Evolutionary conservation across 2,888 invertebrate genomes (phyloP).

Genomic region (Hirtodrosophila histrioides): DNA sequence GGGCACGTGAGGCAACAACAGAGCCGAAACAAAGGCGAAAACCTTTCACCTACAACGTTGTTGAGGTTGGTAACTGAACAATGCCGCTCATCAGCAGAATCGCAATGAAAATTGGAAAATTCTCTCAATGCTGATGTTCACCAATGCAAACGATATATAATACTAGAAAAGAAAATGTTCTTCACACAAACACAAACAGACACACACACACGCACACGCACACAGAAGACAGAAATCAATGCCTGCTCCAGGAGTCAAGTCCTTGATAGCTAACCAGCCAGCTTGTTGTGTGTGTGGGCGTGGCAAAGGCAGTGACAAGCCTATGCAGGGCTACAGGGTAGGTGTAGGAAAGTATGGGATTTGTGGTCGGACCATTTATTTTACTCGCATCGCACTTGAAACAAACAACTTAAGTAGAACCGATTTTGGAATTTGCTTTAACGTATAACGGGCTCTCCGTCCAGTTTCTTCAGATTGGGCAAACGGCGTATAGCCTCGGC

Average conservation of each 20-base stretch:
- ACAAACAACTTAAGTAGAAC: not conserved
- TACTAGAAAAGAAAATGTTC: conserved; percentile 51
- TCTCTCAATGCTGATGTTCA: conserved; percentile 38
- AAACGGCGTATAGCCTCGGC: conserved; percentile 89
- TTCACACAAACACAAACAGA: conserved; percentile 10
- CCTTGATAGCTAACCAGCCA: conserved; percentile 35
- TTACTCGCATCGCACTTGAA: conserved; percentile 17
- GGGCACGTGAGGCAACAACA: conserved; percentile 8
- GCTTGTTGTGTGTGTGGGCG: conserved; percentile 17
- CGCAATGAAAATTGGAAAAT: conserved; percentile 73
- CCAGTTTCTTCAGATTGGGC: conserved; percentile 91
- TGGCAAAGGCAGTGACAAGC: conserved; percentile 7
- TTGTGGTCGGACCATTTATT: conserved; percentile 41
- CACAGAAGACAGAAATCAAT: conserved; percentile 21
- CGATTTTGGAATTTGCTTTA: conserved; percentile 17
- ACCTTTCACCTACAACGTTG: conserved; percentile 61
- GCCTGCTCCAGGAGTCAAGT: conserved; percentile 22
- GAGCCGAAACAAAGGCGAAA: conserved; percentile 37
- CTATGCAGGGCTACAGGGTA: not conserved
- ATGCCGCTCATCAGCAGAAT: conserved; percentile 74
- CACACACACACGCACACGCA: conserved; percentile 10
- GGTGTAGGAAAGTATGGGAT: conserved; percentile 3
- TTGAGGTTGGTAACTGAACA: conserved; percentile 53
- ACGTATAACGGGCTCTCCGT: conserved; percentile 86
- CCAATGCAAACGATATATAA: conserved; percentile 40